Evolutionary conservation across 2,113 vertebrate species (phyloP), one percentile per base, ranked within the genome.

Genomic region (Cairina moschata): DNA sequence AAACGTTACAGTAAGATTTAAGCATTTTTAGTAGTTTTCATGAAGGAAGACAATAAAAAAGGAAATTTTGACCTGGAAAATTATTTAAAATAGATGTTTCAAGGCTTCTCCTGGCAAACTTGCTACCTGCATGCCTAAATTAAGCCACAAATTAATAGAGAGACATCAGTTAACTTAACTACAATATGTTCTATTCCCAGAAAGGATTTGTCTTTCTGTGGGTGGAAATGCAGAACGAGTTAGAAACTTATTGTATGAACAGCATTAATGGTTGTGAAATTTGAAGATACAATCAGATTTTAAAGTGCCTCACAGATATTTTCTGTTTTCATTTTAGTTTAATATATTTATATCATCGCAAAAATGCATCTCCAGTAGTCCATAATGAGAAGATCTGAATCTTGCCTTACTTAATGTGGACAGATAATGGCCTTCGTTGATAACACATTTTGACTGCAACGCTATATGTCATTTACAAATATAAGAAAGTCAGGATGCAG

Each of bases 161-260:
- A 63, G 13, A 58, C 18, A n/a, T 7, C 7, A 55, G 4, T 36
- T 68, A 72, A 75, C 36, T 17, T 48, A 55, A 59, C 28, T 40
- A 28, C 8, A 66, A 31, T 0, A 0, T 17, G 7, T 18, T 78
- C n/a, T 81, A 1, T 36, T 74, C 9, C 40, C 73, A 74, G 50
- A 34, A 21, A 16, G 44, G 36, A 63, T 78, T 67, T 91, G 36
- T 4, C 22, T 50, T 72, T 75, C 28, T 75, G 17, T 63, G 55
- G 18, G 5, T 71, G 26, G 17, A 63, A 76, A 81, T 34, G 7
- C 22, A 78, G 40, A 85, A 82, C 8, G 22, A 69, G 26, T 48
- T 59, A 78, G 21, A 42, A 44, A 48, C 55, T 48, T 77, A 8
- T 20, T 62, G 18, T 54, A 20, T 42, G 32, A 73, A 40, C 40